Base-by-base conservation (phyloP, 2,113 vertebrate species). In the Ancistrus triradiatus region DNA sequence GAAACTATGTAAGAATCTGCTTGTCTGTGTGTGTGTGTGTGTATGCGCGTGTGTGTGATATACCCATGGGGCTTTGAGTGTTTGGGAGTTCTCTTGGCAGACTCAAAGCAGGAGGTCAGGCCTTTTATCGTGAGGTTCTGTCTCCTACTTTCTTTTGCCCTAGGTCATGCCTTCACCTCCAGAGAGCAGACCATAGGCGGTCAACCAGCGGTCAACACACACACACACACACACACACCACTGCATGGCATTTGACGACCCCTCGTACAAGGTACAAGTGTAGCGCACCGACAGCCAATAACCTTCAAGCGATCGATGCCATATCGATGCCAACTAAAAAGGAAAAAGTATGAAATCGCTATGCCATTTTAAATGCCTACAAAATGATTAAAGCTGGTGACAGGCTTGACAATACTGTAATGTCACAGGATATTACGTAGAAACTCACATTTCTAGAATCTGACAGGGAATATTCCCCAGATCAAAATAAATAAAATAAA, bases 91-190 rank as follows among this genome's bases (percentile, higher is more conserved):
- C 69, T 78, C 67, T 59, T 57, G 51, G 61, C 74, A 77, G 72
- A 81, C 77, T 78, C 79, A 82, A 82, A 85, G 77, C 73, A 57
- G 67, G 77, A 77, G 40, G 73, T 77, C 35, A 52, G 70, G 78
- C 58, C 73, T 87, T 91, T 91, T 92, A 90, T 91, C 91, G 90
- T 86, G 86, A 86, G 87, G 90, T 90, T 88, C 90, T 86, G 87
- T 85, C 84, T 90, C 90, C 85, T 87, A 78, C 89, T 91, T 90
- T 90, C 85, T 80, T 70, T 79, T 81, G 86, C 85, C 83, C 86
- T 84, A 79, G 92, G 93, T 95, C 91, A 89, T 80, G 91, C 90
- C 91, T 90, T 92, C 88, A 86, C 81, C 87, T 89, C 90, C 81
- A 87, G 83, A 89, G 88, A 89, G 90, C 89, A 88, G 87, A 85